Evolutionary conservation across 2,888 invertebrate genomes (phyloP).

Genomic region (Chrysolina oricalcia): DNA sequence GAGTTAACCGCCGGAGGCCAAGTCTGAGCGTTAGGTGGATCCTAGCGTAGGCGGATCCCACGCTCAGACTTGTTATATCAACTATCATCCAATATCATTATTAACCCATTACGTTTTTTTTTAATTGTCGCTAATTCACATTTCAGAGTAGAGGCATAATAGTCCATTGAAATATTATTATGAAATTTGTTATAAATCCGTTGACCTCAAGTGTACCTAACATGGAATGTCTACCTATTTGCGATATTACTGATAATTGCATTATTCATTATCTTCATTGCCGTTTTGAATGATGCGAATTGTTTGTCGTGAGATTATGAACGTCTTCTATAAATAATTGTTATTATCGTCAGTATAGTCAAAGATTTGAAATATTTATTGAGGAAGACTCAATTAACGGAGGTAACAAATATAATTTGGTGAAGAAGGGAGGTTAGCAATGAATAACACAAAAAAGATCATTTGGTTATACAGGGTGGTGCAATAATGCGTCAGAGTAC

Average conservation of each 20-base stretch:
- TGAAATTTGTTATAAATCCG: conserved; percentile 1
- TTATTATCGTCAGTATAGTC: neutral
- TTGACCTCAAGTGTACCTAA: conserved; percentile 13
- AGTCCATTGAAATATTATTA: neutral
- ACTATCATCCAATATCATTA: neutral
- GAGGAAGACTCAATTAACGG: too few relatives aligned
- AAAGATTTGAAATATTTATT: neutral
- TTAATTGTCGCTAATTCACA: neutral
- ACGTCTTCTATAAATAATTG: conserved; percentile 5
- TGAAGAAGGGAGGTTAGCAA: too few relatives aligned
- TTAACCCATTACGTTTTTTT: neutral
- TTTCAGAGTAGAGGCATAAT: neutral
- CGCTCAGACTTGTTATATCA: too few relatives aligned
- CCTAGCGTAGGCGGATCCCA: too few relatives aligned
- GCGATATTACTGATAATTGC: conserved; percentile 4
- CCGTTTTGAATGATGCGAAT: neutral
- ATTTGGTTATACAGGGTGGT: too few relatives aligned
- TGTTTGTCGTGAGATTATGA: neutral
- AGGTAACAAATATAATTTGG: too few relatives aligned
- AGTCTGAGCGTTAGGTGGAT: too few relatives aligned
- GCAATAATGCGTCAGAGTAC: too few relatives aligned
- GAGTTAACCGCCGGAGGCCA: too few relatives aligned
- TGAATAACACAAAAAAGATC: too few relatives aligned
- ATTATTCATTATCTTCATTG: neutral
- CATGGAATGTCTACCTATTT: conserved; percentile 4